Evolutionary conservation across 2,113 vertebrate species (phyloP).

Genomic region (Malurus elegans): DNA sequence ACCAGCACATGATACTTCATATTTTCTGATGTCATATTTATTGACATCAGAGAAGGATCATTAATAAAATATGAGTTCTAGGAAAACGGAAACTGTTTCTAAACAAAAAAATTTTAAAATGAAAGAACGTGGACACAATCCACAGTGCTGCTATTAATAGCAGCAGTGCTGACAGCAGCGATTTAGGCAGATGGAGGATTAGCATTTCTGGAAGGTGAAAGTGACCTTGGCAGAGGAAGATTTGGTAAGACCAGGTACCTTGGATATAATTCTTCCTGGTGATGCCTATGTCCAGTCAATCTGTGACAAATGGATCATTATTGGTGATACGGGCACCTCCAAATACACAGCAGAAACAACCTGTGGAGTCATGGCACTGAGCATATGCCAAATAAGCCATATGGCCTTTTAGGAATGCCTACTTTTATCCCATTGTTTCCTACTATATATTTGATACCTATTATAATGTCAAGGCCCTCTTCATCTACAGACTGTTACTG

Average conservation of each 20-base stretch:
- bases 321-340: background rate
- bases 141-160: background rate
- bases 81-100: background rate
- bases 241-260: background rate
- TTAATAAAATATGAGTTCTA: background rate
- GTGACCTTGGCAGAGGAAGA: background rate
- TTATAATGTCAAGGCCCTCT: background rate
- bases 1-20: background rate
- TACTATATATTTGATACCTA: background rate
- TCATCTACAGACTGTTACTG: background rate
- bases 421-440: background rate
- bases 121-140: background rate
- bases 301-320: background rate
- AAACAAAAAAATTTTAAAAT: background rate
- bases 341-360: background rate
- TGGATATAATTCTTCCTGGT: background rate
- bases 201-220: background rate
- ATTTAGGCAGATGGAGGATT: background rate
- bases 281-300: background rate
- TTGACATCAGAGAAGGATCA: background rate
- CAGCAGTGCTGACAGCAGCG: background rate
- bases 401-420: background rate
- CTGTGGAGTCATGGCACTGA: background rate
- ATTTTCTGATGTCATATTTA: background rate
- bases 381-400: background rate